phyloP scores from a whole-genome alignment of 2,797 vertebrate genomes.

The Hoplostethus atlanticus region DNA sequence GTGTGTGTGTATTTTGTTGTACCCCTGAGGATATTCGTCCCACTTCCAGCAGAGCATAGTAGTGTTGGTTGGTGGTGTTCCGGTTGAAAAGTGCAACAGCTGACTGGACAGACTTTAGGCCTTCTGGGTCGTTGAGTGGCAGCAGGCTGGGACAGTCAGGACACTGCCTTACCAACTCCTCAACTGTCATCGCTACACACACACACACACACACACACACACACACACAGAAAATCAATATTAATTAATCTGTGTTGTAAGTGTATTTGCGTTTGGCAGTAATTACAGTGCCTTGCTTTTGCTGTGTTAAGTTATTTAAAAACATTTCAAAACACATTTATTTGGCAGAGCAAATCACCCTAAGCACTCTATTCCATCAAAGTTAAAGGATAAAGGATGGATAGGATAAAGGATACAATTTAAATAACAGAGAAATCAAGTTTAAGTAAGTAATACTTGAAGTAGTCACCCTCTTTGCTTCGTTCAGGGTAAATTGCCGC shows the following conservation, averaged over 20 bases:
- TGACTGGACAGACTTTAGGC: neutral
- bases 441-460: too few species aligned
- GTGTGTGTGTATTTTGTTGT: neutral
- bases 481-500: too few species aligned
- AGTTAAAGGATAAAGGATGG: too few species aligned
- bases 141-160: slow-evolving; percentile 19
- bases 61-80: slow-evolving; percentile 6
- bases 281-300: too few species aligned
- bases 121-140: neutral
- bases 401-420: too few species aligned
- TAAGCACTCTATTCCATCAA: too few species aligned
- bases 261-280: too few species aligned
- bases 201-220: neutral
- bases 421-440: too few species aligned
- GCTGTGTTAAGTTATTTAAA: too few species aligned
- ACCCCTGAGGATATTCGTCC: slow-evolving; percentile 14
- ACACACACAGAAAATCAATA: neutral
- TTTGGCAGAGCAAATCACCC: too few species aligned
- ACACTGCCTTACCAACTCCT: accelerated
- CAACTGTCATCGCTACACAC: neutral
- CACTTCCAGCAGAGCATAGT: slow-evolving; percentile 42
- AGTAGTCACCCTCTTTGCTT: too few species aligned
- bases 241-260: neutral
- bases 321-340: too few species aligned
- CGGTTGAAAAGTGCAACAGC: slow-evolving; percentile 12